Evolutionary conservation across 2,888 invertebrate genomes (phyloP), one percentile per base, ranked within the genome.

Genomic region (Cephus runcator): DNA sequence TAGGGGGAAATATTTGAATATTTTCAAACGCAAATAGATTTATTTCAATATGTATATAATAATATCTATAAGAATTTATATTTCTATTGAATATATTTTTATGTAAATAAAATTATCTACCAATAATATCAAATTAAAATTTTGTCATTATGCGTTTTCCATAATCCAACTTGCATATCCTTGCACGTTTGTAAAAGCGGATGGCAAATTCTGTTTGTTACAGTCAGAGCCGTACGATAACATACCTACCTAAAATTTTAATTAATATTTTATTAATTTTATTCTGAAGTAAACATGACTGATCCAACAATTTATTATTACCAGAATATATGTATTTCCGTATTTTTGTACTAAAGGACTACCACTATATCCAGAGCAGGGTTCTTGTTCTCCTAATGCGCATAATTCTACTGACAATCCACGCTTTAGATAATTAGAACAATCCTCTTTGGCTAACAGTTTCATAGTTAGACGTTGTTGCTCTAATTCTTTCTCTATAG

Each of bases 1-100:
- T 0, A 93, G 98, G 85, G 98, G 98, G 69, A 98, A 98, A 92
- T 97, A 98, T 92, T 93, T 99, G 82, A 97, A 98, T 90, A 96
- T 99, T 88, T 96, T 96, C 87, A 93, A 92, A 83, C 89, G 89
- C 80, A 90, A 91, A 81, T 87, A 82, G 82, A 76, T 35, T 75
- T 77, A 76, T 73, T 79, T 77, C 11, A 69, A 71, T 34, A 77
- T 68, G 69, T 69, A 80, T 56, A 75, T 78, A 69, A 71, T 73
- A 30, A 56, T 12, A 69, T 76, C 76, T 69, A 56, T 56, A 11
- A 35, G 69, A 68, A 76, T 71, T 31, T 71, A 71, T 34, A 71
- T 71, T 71, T 71, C 34, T 71, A 71, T 15, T 34, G 15, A 71
- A 71, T 71, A 71, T 71, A 71, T 71, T 71, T 34, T 71, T 71